Percentiles rank a stretch among this genome's conserved stretches.
phyloP scores from a whole-genome alignment of 2,113 vertebrate genomes.

The Oostethus manadensis region DNA sequence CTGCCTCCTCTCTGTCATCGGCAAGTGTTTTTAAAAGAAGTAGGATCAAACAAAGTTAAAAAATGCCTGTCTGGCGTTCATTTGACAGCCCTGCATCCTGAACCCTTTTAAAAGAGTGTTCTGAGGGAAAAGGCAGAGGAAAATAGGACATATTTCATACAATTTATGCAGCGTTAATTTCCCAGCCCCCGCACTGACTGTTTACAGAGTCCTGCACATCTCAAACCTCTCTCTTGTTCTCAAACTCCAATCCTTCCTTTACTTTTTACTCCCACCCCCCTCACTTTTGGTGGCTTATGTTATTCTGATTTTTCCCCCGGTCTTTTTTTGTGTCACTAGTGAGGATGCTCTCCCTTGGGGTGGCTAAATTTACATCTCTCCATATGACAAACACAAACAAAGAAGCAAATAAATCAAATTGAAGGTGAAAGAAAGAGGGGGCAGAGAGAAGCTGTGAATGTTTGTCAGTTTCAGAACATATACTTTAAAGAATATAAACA shows the following conservation, averaged over 20 bases:
- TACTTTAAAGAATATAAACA: conserved; percentile 5
- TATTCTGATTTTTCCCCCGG: conserved; percentile 54
- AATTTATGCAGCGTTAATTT: conserved; percentile 75
- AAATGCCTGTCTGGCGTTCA: conserved; percentile 64
- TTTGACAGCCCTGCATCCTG: conserved; percentile 69
- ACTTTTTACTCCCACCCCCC: conserved; percentile 35
- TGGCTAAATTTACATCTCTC: conserved; percentile 69
- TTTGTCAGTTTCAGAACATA: conserved; percentile 39
- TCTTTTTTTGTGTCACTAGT: conserved; percentile 55
- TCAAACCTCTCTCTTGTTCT: conserved; percentile 59
- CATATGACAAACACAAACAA: conserved; percentile 70
- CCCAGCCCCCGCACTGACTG: conserved; percentile 64
- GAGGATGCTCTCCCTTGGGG: conserved; percentile 63
- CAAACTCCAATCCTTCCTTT: conserved; percentile 50
- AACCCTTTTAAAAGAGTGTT: conserved; percentile 62
- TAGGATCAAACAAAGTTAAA: conserved; percentile 66
- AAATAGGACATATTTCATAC: conserved; percentile 69
- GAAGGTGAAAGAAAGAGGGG: conserved; percentile 17
- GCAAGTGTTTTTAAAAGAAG: conserved; percentile 58
- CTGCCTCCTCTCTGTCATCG: conserved; percentile 56
- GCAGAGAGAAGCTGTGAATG: conserved; percentile 29
- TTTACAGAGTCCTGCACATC: conserved; percentile 66
- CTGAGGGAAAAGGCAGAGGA: conserved; percentile 49
- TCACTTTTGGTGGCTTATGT: conserved; percentile 59
- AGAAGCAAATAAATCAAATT: conserved; percentile 65